phyloP scores from a whole-genome alignment of 2,113 vertebrate genomes.

The Gymnobelideus leadbeateri region DNA sequence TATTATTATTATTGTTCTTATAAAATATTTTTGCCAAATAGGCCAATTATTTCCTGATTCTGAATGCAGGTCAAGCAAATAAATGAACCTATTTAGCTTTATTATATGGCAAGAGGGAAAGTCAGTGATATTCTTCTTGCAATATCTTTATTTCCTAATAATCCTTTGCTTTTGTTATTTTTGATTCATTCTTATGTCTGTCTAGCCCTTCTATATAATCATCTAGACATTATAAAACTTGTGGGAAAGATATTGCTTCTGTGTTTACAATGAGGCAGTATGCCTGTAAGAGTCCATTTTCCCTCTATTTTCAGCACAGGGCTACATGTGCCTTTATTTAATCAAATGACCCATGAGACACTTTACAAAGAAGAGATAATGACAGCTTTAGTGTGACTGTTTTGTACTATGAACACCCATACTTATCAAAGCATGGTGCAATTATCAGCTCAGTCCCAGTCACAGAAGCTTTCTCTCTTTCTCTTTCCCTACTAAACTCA shows the following conservation, averaged over 20 bases:
- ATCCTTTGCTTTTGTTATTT: slow-evolving; percentile 49
- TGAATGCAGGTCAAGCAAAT: slow-evolving; percentile 46
- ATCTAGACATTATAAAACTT: slow-evolving; percentile 35
- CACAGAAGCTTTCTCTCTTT: slow-evolving; percentile 48
- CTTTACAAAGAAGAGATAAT: slow-evolving; percentile 69
- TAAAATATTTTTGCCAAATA: slow-evolving; percentile 31
- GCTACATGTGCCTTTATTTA: slow-evolving; percentile 72
- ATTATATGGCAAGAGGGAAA: slow-evolving; percentile 31
- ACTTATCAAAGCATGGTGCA: slow-evolving; percentile 39
- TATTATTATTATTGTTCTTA: neutral
- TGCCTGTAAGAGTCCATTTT: slow-evolving; percentile 17
- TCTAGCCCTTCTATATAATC: slow-evolving; percentile 68
- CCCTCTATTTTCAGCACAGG: slow-evolving; percentile 60
- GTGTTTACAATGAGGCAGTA: slow-evolving; percentile 45
- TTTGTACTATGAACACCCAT: slow-evolving; percentile 64
- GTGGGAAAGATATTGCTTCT: slow-evolving; percentile 55
- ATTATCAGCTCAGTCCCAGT: slow-evolving; percentile 61
- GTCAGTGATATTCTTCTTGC: slow-evolving; percentile 8
- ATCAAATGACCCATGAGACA: slow-evolving; percentile 71
- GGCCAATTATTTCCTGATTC: slow-evolving; percentile 18
- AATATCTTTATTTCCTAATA: neutral
- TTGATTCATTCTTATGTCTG: slow-evolving; percentile 42
- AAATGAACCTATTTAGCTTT: slow-evolving; percentile 14
- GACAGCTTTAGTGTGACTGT: slow-evolving; percentile 57
- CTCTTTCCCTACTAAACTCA: slow-evolving; percentile 64